Conservation (phyloP, 2,888 invertebrate genomes). For the Sinelater perroti region DNA sequence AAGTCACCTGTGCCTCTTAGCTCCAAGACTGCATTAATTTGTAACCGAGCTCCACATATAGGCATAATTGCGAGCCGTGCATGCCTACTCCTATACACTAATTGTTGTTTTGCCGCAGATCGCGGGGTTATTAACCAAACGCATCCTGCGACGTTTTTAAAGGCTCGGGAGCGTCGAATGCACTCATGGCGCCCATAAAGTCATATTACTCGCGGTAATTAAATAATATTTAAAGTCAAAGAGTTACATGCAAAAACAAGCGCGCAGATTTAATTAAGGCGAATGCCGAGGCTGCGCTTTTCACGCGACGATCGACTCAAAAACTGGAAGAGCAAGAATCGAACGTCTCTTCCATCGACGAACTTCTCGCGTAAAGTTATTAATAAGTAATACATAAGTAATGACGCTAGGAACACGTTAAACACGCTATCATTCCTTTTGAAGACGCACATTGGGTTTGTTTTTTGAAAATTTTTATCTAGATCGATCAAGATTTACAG, state of each 20-base stretch:
- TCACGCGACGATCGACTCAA: not conserved
- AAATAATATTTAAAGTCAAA: conserved; percentile 7
- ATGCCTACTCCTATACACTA: conserved; percentile 1
- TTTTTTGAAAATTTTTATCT: no score
- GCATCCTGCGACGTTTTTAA: conserved; percentile 5
- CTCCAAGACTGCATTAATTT: conserved; percentile 33
- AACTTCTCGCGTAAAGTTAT: no score
- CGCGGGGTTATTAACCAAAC: not conserved
- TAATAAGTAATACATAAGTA: no score
- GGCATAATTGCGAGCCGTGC: conserved; percentile 15
- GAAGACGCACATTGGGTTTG: no score
- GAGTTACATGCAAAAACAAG: no score
- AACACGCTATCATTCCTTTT: no score
- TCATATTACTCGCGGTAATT: not conserved
- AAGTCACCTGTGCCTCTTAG: conserved; percentile 37
- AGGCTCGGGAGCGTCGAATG: not conserved
- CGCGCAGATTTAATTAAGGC: not conserved
- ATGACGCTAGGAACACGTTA: no score
- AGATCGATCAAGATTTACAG: no score
- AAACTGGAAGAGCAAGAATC: conserved; percentile 1
- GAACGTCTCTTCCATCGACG: no score
- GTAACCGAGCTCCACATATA: conserved; percentile 28
- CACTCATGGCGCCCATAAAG: not conserved
- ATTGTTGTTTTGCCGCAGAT: conserved; percentile 1
- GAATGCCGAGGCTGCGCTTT: not conserved